These are phyloP conservation scores for Catocala nupta DNA, from an alignment of 2,888 invertebrate genomes.

Conservation along the genomic window DNA sequence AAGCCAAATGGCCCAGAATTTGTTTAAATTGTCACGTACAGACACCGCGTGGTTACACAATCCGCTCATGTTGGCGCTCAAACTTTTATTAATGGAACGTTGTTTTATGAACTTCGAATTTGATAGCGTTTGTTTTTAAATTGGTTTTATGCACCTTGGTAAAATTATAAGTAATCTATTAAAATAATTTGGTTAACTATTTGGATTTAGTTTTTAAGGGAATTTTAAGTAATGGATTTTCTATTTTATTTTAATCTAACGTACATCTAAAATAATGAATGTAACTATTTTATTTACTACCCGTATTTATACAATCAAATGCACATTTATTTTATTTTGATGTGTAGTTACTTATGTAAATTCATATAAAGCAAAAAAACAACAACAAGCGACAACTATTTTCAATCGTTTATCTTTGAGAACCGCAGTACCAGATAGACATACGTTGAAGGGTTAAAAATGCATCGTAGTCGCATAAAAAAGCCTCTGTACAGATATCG, in stretches of 20 bases:
- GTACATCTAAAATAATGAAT: too few relatives aligned
- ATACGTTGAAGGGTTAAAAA: conserved; percentile 86
- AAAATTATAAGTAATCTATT: background rate
- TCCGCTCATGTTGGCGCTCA: conserved; percentile 70
- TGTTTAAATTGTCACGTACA: conserved; percentile 88
- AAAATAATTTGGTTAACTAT: too few relatives aligned
- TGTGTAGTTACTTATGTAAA: too few relatives aligned
- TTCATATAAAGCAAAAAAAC: too few relatives aligned
- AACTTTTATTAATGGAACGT: conserved; percentile 54
- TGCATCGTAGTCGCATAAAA: conserved; percentile 85
- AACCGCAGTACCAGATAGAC: conserved; percentile 64
- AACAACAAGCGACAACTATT: too few relatives aligned
- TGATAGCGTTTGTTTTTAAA: background rate
- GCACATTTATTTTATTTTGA: too few relatives aligned
- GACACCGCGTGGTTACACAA: conserved; percentile 83
- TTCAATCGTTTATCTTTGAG: conserved; percentile 56
- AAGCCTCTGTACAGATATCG: conserved; percentile 83
- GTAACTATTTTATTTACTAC: too few relatives aligned
- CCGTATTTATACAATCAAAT: too few relatives aligned
- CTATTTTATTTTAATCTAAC: too few relatives aligned
- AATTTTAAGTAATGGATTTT: too few relatives aligned
- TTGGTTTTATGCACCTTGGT: background rate
- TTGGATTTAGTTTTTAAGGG: too few relatives aligned
- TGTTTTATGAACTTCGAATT: background rate
- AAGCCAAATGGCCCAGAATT: conserved; percentile 87